phyloP scores from a whole-genome alignment of 2,113 vertebrate genomes.

The Fukomys damarensis region DNA sequence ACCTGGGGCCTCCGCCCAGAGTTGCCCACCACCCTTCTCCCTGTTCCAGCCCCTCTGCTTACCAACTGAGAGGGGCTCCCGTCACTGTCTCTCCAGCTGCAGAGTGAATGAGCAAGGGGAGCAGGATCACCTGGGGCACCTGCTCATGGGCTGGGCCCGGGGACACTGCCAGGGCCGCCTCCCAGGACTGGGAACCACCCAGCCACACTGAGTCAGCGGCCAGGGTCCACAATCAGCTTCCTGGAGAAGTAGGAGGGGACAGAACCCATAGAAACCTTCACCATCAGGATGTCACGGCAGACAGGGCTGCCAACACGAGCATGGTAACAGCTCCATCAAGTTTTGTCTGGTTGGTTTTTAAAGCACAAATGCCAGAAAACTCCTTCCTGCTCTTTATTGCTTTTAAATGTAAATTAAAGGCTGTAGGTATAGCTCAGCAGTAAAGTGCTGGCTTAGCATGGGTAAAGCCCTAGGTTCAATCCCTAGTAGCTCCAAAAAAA shows the following conservation, averaged over 20 bases:
- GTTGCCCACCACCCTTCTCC: neutral
- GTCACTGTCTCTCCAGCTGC: neutral
- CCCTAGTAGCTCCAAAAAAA: neutral
- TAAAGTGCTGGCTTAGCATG: neutral
- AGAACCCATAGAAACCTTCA: neutral
- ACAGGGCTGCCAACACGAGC: neutral
- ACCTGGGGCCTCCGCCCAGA: neutral
- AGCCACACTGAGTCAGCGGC: constrained; percentile 73
- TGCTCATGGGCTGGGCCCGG: constrained; percentile 57
- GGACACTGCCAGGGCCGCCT: constrained; percentile 61
- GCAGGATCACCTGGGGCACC: constrained; percentile 62
- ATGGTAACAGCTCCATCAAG: neutral
- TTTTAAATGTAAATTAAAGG: constrained; percentile 69
- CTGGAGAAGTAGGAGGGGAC: constrained; percentile 55
- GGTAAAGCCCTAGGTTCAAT: neutral
- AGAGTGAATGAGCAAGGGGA: neutral
- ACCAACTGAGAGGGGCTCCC: neutral
- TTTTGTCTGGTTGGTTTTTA: neutral
- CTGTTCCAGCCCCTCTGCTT: neutral
- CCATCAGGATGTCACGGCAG: no score
- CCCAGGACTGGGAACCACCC: constrained; percentile 66
- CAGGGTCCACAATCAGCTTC: constrained; percentile 77
- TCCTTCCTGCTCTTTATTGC: constrained; percentile 56
- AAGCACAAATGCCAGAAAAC: constrained; percentile 25
- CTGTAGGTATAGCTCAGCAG: neutral